Evolutionary conservation across 2,888 invertebrate genomes (phyloP), one percentile per base, ranked within the genome.

Genomic region (Helicoverpa assulta): DNA sequence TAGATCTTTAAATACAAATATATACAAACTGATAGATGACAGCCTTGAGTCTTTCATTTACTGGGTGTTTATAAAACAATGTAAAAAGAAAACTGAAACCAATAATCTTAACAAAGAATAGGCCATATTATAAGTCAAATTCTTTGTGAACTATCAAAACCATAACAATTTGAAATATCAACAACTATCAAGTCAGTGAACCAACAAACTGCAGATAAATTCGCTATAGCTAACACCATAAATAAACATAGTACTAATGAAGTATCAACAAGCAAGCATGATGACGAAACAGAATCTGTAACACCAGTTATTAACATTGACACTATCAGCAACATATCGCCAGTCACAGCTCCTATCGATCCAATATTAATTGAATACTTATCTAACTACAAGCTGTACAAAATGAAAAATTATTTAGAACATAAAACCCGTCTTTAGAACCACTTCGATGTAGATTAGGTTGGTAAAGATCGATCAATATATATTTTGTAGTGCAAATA

Each of bases 301-400:
- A 72, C 55, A 67, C 61, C 53, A 69, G 71, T 79, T 81, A 84
- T 85, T 82, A 81, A 79, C 78, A 67, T 67, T 74, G 83, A 82
- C 86, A 80, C 5, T 84, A 86, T 86, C 86, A 54, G 67, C 14
- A 14, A 62, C 57, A 21, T 67, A 75, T 80, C 74, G 60, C 52
- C 16, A 47, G 65, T 63, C 62, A 75, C 61, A 75, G 63, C 26
- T 64, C 58, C 62, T 73, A 77, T 73, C 60, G 69, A 79, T 68
- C 51, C 71, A 67, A 73, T 77, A 76, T 79, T 86, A 87, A 87
- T 87, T 86, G 84, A 86, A 86, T 83, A 81, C 64, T 81, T 84
- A 86, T 83, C 81, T 81, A 50, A 10, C 12, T 47, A 37, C n/a
- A 19, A 62, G 58, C 16, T 8, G 67, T 53, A 47, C 50, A 51